Evolutionary conservation across 2,113 vertebrate genomes (phyloP).

Genomic region (Upupa epops): DNA sequence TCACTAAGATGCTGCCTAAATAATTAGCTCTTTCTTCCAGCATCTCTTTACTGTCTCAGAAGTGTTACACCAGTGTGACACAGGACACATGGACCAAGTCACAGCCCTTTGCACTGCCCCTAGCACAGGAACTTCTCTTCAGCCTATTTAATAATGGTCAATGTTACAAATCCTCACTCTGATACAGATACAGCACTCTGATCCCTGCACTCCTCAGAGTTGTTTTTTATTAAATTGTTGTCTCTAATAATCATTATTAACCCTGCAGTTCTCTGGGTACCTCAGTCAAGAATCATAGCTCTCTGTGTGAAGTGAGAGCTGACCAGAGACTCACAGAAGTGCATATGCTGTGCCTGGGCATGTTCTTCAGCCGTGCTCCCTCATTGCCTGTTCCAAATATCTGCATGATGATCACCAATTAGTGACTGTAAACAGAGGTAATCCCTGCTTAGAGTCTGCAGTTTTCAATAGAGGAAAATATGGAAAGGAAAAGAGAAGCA

Average conservation of each 20-base stretch:
- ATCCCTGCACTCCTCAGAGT: background rate
- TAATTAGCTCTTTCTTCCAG: background rate
- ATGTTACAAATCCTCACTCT: background rate
- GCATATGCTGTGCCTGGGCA: background rate
- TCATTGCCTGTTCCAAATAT: background rate
- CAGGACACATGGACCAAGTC: background rate
- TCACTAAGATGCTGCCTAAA: background rate
- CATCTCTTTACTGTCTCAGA: background rate
- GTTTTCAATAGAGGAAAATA: background rate
- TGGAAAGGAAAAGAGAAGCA: background rate
- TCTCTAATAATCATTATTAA: background rate
- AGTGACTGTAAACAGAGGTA: background rate
- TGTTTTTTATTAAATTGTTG: fast-evolving
- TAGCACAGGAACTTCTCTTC: background rate
- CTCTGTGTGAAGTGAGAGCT: background rate
- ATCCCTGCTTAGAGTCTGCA: background rate
- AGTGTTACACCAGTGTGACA: background rate
- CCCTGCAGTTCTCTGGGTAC: background rate
- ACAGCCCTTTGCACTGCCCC: background rate
- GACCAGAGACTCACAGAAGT: background rate
- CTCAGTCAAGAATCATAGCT: background rate
- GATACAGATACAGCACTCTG: background rate
- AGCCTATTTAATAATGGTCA: background rate
- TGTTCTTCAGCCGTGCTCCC: background rate
- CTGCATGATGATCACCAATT: background rate